Conservation (phyloP, 2,888 invertebrate genomes). For the Xestia rhomboidea region DNA sequence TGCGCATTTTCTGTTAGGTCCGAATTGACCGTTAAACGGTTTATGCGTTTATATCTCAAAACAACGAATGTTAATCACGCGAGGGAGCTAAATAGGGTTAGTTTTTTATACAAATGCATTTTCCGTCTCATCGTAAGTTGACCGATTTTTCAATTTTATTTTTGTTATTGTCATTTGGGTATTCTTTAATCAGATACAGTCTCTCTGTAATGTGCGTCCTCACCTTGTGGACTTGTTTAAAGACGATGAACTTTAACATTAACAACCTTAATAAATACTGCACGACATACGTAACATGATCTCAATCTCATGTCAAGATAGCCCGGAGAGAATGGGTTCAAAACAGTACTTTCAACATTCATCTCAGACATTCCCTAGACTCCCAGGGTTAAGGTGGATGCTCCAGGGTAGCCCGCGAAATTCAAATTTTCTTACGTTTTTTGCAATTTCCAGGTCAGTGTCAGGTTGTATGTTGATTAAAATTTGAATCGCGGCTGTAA, state of each 20-base stretch:
- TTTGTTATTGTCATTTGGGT: constrained; percentile 8
- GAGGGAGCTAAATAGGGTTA: not conserved
- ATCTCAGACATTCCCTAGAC: not conserved
- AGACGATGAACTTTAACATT: constrained; percentile 46
- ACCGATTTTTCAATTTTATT: not conserved
- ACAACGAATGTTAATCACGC: not conserved
- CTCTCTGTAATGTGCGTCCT: constrained; percentile 1
- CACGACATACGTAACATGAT: not conserved
- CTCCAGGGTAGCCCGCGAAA: no score
- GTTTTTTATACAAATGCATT: not conserved
- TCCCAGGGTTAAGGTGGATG: no score
- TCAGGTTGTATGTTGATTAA: no score
- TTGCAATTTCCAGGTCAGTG: no score
- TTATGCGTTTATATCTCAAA: not conserved
- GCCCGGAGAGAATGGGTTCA: not conserved
- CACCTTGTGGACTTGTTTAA: constrained; percentile 59
- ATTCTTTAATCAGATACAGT: constrained; percentile 10
- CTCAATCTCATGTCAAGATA: not conserved
- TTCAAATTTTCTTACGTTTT: no score
- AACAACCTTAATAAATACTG: not conserved
- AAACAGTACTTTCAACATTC: not conserved
- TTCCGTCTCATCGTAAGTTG: not conserved
- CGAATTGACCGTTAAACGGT: not conserved
- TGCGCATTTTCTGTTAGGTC: not conserved
- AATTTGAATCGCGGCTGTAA: no score